These are phyloP conservation scores for Hydrotaea cyrtoneurina DNA, from an alignment of 2,888 invertebrate genomes.

Conservation along the genomic window DNA sequence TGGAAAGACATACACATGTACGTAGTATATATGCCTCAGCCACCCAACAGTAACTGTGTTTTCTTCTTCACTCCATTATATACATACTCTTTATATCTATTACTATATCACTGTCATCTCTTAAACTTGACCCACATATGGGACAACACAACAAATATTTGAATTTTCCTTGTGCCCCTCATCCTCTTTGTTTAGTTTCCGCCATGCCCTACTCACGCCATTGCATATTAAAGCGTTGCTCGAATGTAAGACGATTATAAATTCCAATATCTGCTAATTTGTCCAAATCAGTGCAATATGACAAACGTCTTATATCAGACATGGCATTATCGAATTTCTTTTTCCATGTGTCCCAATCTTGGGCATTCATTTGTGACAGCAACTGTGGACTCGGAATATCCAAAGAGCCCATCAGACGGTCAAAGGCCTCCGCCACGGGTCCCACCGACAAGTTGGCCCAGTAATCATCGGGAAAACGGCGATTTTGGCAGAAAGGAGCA, in stretches of 20 bases:
- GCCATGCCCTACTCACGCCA: constrained; percentile 67
- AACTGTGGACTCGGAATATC: constrained; percentile 76
- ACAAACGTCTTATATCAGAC: constrained; percentile 73
- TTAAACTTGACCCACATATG: constrained; percentile 55
- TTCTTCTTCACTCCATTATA: constrained; percentile 2
- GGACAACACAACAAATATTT: constrained; percentile 15
- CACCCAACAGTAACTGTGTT: too few relatives aligned
- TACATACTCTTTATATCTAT: constrained; percentile 20
- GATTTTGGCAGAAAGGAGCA: constrained; percentile 77
- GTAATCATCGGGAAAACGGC: constrained; percentile 77
- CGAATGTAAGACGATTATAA: constrained; percentile 74
- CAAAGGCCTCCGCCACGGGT: constrained; percentile 74
- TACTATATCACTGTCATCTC: constrained; percentile 36
- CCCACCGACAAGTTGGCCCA: constrained; percentile 78
- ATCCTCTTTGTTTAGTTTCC: constrained; percentile 25
- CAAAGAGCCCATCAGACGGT: constrained; percentile 74
- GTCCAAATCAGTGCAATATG: constrained; percentile 75
- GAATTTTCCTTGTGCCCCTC: not conserved
- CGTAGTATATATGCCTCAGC: not conserved
- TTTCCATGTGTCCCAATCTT: constrained; percentile 76
- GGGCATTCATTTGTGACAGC: constrained; percentile 77
- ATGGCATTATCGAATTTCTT: constrained; percentile 76
- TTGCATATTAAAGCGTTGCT: constrained; percentile 74
- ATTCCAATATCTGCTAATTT: constrained; percentile 75
- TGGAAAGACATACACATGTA: not conserved